Base-by-base conservation (phyloP, 2,888 invertebrate genomes). In the Pasiphila rectangulata region DNA sequence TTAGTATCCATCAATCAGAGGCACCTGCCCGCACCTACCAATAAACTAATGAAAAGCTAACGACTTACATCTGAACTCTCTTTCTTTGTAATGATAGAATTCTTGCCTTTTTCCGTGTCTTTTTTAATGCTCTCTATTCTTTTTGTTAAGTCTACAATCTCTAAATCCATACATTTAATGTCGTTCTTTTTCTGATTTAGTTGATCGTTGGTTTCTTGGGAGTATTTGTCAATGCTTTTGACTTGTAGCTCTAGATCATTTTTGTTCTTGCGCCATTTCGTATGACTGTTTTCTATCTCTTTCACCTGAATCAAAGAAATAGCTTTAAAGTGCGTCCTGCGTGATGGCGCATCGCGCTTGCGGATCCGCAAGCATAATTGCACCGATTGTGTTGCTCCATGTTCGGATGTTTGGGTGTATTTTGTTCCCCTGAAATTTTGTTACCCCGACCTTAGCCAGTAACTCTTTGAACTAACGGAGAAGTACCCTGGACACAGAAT, bases 231-330 rank as follows among this genome's bases (percentile, higher is more conserved):
- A 5, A 84, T 39, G 23, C 57, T 70, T n/a, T 45, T 51, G 29
- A 79, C 19, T 69, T 85, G 67, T 4, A 63, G 59, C 53, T 85
- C 83, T 17, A 85, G 44, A 20, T 85, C 83, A 56, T 77, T 80
- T 39, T 74, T 79, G 41, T 72, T 78, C 55, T 75, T 79, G 0
- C 79, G 76, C 85, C 85, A 87, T 63, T 81, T 84, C 3, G 46
- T 54, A 19, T 60, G 56, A 53, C 73, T 81, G 10, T 42, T 34
- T 46, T 86, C 85, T 21, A 75, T 61, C 52, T 76, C 72, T 52
- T 67, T 72, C 4, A 83, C 50, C 86, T 87, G 39, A n/a, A 43
- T 24, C 5, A 19, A 6, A 25, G n/a, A n/a, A n/a, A n/a, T n/a
- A n/a, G n/a, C n/a, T n/a, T n/a, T n/a, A n/a, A n/a, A n/a, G n/a